Percentiles rank a stretch among this genome's conserved stretches.
These are phyloP conservation scores for Nephrotoma guestfalica DNA, from an alignment of 2,888 invertebrate species.

Conservation along the genomic window DNA sequence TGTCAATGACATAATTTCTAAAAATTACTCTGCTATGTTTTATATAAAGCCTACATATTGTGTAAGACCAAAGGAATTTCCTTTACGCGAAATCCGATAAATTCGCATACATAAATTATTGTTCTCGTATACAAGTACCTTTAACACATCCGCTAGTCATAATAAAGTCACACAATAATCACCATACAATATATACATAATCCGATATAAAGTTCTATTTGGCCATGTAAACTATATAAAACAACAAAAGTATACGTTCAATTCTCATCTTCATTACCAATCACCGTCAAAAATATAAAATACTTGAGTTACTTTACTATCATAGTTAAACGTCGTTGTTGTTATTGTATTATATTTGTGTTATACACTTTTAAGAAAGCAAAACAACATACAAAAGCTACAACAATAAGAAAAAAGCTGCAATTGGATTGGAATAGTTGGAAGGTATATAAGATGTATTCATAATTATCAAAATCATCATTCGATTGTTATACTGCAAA, in stretches of 20 bases:
- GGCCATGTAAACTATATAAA: neutral
- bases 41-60: neutral
- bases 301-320: neutral
- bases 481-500: neutral
- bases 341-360: neutral
- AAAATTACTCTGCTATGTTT: neutral
- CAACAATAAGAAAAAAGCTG: neutral
- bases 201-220: neutral
- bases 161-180: neutral
- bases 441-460: neutral
- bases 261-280: neutral
- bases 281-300: neutral
- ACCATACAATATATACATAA: neutral
- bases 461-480: conserved; percentile 3
- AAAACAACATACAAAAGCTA: neutral
- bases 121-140: neutral
- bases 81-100: neutral
- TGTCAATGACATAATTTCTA: neutral
- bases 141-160: neutral
- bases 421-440: neutral
- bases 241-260: neutral
- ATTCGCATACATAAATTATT: neutral
- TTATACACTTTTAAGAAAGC: neutral
- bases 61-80: neutral
- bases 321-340: neutral